Base-by-base conservation (phyloP, 1,140 invertebrate species). In the Grapholita molesta region DNA sequence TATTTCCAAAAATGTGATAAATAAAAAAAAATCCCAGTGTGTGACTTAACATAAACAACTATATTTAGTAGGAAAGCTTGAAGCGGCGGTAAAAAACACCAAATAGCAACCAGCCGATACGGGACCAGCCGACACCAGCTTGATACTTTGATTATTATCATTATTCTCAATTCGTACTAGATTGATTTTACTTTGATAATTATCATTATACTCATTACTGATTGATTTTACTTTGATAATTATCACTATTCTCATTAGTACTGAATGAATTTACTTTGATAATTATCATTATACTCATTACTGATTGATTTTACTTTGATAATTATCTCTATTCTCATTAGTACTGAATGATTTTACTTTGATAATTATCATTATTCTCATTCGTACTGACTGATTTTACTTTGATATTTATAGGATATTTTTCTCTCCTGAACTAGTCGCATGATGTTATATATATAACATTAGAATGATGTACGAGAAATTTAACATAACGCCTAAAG, bases 31-130 rank as follows among this genome's bases (percentile, higher is more conserved):
- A n/a, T 61, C 25, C 55, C 55, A 61, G 7, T 55, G 11, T 28
- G 55, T 61, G 24, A 28, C 55, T 12, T 61, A 61, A 61, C 7
- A 25, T 25, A 55, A 55, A 55, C 48, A 57, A 57, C 23, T 61
- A 61, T 61, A 61, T 61, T 28, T 61, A 74, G 69, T 68, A 68
- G 48, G 70, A 66, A 78, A 78, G 76, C 76, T 69, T 72, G 21
- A 78, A 75, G 74, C 71, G 71, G 73, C 67, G 75, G 69, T 72
- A 68, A 72, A 68, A 69, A 64, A 74, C 71, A 71, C 73, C 61
- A 73, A 61, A 61, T 61, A 30, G 42, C 18, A 21, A n/a, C 42
- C 18, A 15, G 12, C 11, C 55, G 24, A 32, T 15, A 61, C 11
- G 25, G 25, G 24, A 61, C 3, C 24, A 28, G 25, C 55, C 6